Evolutionary conservation across 2,797 vertebrate species (phyloP).

Genomic region (Intellagama lesueurii): DNA sequence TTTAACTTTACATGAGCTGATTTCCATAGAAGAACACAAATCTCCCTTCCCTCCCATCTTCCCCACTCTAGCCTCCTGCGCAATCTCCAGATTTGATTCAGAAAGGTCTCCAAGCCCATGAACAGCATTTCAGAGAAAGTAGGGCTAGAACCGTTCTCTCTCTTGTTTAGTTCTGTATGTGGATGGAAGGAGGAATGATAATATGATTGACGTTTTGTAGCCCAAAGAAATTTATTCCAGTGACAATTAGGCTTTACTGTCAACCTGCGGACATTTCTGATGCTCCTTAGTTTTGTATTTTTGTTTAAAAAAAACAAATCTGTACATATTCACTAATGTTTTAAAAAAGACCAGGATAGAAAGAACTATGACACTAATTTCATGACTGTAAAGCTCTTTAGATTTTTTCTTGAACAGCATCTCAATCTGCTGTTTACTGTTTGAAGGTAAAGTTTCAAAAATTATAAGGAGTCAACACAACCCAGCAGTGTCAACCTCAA

Average conservation of each 20-base stretch:
- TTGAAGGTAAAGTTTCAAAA: not conserved
- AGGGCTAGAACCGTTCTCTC: not conserved
- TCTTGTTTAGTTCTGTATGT: not conserved
- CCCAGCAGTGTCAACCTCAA: not conserved
- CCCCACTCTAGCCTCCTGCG: no score
- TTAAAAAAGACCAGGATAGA: conserved; percentile 1
- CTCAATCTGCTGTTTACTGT: not conserved
- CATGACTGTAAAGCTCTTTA: not conserved
- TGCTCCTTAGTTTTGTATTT: no score
- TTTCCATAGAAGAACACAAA: not conserved
- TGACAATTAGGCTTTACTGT: not conserved
- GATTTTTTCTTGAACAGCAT: not conserved
- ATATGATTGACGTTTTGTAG: not conserved
- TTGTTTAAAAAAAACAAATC: no score
- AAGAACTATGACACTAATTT: not conserved
- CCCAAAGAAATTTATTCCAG: not conserved
- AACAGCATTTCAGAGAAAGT: not conserved
- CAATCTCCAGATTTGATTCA: no score
- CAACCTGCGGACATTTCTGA: not conserved
- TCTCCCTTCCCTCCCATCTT: no score
- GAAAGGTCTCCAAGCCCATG: no score
- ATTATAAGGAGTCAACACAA: not conserved
- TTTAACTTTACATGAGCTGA: not conserved
- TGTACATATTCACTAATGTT: not conserved
- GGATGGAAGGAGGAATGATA: not conserved